Evolutionary conservation across 1,140 invertebrate species (phyloP).

Genomic region (Xylocopa sonorina): DNA sequence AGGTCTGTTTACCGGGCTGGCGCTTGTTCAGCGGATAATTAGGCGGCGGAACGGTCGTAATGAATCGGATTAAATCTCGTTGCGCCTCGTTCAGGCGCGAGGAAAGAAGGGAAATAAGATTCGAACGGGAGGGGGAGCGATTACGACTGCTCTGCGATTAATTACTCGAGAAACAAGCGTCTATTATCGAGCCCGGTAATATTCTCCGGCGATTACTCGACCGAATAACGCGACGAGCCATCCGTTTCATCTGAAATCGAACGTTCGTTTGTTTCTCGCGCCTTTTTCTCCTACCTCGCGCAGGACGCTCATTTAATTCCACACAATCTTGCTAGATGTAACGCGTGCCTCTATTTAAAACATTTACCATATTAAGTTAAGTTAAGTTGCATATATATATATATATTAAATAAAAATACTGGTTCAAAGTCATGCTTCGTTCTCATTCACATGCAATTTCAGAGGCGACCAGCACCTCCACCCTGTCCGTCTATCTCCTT

Average conservation of each 20-base stretch:
- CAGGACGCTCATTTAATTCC: too few relatives aligned
- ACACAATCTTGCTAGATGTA: neutral
- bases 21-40: constrained; percentile 28
- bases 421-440: neutral
- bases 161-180: constrained; percentile 46
- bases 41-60: constrained; percentile 28
- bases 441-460: constrained; percentile 12
- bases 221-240: constrained; percentile 9
- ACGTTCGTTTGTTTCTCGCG: neutral
- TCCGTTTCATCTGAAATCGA: constrained; percentile 23
- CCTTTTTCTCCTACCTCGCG: neutral
- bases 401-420: too few relatives aligned
- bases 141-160: constrained; percentile 20
- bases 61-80: constrained; percentile 44
- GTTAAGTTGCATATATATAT: neutral
- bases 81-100: constrained; percentile 18
- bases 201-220: constrained; percentile 36
- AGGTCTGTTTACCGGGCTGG: neutral
- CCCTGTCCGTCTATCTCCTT: neutral
- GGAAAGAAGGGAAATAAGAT: constrained; percentile 16
- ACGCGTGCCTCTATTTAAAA: too few relatives aligned
- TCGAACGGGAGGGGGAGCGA: neutral
- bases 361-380: too few relatives aligned
- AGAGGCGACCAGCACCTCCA: neutral
- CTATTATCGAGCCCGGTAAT: constrained; percentile 23